Evolutionary conservation across 2,113 vertebrate genomes (phyloP).

Genomic region (Chaetorhynchus papuensis): DNA sequence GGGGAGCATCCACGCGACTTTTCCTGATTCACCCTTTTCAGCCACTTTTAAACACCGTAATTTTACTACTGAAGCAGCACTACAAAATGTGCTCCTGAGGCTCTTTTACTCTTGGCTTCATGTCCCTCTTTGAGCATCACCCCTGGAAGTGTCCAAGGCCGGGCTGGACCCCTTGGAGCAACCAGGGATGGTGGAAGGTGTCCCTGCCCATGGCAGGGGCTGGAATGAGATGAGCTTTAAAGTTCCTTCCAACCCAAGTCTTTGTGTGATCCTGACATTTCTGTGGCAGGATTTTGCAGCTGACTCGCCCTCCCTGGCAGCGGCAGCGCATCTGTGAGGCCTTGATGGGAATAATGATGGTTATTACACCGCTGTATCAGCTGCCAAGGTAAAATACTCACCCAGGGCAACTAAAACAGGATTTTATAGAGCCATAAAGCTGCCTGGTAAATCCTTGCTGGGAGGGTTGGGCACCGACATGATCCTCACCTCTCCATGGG

Average conservation of each 20-base stretch:
- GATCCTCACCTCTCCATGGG: not conserved
- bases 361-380: not conserved
- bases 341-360: not conserved
- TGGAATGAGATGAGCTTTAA: not conserved
- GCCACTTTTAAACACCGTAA: not conserved
- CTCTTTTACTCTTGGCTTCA: not conserved
- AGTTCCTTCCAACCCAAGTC: not conserved
- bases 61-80: not conserved
- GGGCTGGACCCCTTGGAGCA: not conserved
- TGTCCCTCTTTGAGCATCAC: not conserved
- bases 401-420: not conserved
- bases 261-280: not conserved
- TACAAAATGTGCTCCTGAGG: not conserved
- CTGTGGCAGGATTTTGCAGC: not conserved
- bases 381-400: not conserved
- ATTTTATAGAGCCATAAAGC: not conserved
- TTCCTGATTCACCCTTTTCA: not conserved
- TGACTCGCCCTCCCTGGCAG: not conserved
- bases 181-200: not conserved
- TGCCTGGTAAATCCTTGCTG: not conserved
- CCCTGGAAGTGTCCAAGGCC: not conserved
- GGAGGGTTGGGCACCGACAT: fast-evolving
- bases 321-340: not conserved
- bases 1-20: not conserved
- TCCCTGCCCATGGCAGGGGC: not conserved